Evolutionary conservation across 2,113 vertebrate genomes (phyloP), one percentile per base, ranked within the genome.

Genomic region (Fregetta grallaria): DNA sequence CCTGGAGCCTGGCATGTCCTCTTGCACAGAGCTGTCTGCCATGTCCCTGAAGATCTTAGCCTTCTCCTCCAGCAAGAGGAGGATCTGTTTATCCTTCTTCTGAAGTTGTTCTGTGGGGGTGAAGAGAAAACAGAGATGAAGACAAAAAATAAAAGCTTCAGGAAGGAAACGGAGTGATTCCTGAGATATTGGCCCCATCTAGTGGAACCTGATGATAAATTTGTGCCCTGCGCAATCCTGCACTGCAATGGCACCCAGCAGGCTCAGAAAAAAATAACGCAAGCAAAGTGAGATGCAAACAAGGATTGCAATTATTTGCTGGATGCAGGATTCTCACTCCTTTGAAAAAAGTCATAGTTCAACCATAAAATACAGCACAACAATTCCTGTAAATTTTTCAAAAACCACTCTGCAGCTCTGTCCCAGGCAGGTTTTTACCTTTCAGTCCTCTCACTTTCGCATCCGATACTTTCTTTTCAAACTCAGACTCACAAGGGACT

Each of bases 401-500:
- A 80, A 71, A 72, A 10, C 2, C 0, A 0, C 49, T 61, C 22
- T 72, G 50, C 55, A 38, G 71, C 75, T 79, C 62, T 66, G 29
- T 38, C 38, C 67, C 32, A 25, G 8, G n/a, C 15, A 68, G 73
- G 38, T 34, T 71, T 95, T 98, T 96, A 99, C 99, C 99, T 99
- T 99, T 99, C 93, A 99, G 97, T 86, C 99, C 99, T 95, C 98
- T 99, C 66, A 99, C 97, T 98, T 99, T 99, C 1, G 97, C 98
- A 42, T 99, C 99, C 3, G 98, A 86, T 81, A 99, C 95, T 88
- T 98, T 98, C 97, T 99, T 99, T 85, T 99, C 99, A 91, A 99
- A 99, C 86, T 99, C 99, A 0, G 98, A 99, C 94, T 99, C 99
- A 22, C 99, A 99, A 20, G 99, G 99, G 84, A 99, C 98, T 30